phyloP scores from a whole-genome alignment of 1,140 invertebrate species.

The Eriosoma lanigerum region DNA sequence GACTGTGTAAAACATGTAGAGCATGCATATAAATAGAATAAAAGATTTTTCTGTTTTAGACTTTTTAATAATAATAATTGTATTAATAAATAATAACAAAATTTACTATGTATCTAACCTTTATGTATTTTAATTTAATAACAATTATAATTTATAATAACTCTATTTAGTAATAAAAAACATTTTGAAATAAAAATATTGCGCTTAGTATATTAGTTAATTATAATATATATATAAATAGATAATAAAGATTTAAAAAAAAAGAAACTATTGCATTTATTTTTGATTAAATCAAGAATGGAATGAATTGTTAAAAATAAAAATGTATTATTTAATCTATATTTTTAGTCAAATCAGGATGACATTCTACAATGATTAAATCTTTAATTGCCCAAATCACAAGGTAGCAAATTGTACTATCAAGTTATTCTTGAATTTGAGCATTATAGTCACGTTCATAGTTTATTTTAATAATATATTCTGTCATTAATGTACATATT shows the following conservation, averaged over 20 bases:
- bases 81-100: too few relatives aligned
- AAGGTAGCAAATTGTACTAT: neutral
- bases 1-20: too few relatives aligned
- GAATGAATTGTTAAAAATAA: neutral
- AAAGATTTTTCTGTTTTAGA: neutral
- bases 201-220: too few relatives aligned
- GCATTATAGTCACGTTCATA: neutral
- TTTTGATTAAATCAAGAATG: neutral
- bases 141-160: too few relatives aligned
- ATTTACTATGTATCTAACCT: too few relatives aligned
- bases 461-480: neutral
- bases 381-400: neutral
- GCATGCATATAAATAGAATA: neutral
- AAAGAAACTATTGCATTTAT: neutral
- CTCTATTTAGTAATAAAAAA: too few relatives aligned
- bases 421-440: neutral
- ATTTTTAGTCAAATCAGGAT: neutral
- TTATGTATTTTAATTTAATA: too few relatives aligned
- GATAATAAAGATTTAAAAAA: neutral
- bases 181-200: too few relatives aligned
- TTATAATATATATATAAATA: too few relatives aligned
- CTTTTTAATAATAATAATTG: neutral
- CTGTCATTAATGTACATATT: neutral
- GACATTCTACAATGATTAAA: neutral
- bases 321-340: neutral